Evolutionary conservation across 2,888 invertebrate genomes (phyloP).

Genomic region (Amblyjoppa proteus): DNA sequence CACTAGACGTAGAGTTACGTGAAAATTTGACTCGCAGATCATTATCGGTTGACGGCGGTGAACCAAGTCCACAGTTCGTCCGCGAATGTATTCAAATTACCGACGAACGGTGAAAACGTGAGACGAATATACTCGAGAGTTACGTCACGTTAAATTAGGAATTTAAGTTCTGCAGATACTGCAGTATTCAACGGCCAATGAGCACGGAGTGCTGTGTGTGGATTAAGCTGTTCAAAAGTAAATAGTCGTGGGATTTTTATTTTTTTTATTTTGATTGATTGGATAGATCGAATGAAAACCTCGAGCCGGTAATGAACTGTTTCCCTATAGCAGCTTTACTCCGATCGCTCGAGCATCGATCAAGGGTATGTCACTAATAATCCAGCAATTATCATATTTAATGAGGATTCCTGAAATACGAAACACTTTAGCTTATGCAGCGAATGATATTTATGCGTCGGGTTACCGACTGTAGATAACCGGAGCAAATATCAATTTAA

Average conservation of each 20-base stretch:
- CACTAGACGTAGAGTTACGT: constrained; percentile 40
- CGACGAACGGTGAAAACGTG: constrained; percentile 46
- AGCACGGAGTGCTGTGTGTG: not conserved
- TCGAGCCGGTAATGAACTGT: not conserved
- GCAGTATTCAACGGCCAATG: not conserved
- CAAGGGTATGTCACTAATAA: not conserved
- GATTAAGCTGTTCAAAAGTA: not conserved
- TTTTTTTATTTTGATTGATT: not conserved
- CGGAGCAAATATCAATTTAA: constrained; percentile 33
- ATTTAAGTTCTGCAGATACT: constrained; percentile 15
- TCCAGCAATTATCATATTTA: constrained; percentile 3
- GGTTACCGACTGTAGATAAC: not conserved
- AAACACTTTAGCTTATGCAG: not conserved
- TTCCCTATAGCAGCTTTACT: not conserved
- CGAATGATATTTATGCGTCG: not conserved
- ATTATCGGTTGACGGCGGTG: constrained; percentile 36
- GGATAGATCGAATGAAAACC: not conserved
- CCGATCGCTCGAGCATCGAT: not conserved
- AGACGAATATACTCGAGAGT: constrained; percentile 50
- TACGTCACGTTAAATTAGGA: constrained; percentile 34
- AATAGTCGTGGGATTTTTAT: not conserved
- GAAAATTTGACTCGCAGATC: constrained; percentile 42
- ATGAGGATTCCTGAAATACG: constrained; percentile 3
- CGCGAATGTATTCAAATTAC: constrained; percentile 53
- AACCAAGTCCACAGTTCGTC: constrained; percentile 47